Percentiles rank a stretch among this genome's conserved stretches.
Conservation (phyloP, 2,797 vertebrate genomes). For the Tadarida brasiliensis region DNA sequence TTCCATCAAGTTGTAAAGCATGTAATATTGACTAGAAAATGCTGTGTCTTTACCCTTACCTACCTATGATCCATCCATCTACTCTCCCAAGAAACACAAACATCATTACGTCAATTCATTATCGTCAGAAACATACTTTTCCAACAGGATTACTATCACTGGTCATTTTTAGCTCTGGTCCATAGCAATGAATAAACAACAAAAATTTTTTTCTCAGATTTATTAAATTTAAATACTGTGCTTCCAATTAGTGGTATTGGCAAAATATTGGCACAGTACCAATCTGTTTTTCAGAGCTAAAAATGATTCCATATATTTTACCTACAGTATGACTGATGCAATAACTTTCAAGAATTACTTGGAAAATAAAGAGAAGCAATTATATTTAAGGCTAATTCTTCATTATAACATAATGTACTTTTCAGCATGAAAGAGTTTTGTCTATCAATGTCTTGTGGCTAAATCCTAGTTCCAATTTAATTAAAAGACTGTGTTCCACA, state of each 20-base stretch:
- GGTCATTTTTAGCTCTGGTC: not conserved
- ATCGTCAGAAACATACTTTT: not conserved
- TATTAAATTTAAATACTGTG: slow-evolving; percentile 42
- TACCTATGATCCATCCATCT: not conserved
- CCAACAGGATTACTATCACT: not conserved
- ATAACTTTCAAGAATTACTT: slow-evolving; percentile 21
- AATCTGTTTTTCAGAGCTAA: not conserved
- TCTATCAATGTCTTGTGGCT: not conserved
- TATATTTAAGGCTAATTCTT: not conserved
- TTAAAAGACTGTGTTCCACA: not conserved
- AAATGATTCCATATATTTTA: slow-evolving; percentile 37
- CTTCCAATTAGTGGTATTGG: not conserved
- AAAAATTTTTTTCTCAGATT: not conserved
- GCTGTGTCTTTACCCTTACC: not conserved
- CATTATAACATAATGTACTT: not conserved
- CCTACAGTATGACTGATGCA: not conserved
- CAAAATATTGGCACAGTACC: not conserved
- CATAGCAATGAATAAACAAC: not conserved
- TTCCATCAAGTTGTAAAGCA: not conserved
- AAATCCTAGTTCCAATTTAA: not conserved
- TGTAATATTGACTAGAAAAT: slow-evolving; percentile 14
- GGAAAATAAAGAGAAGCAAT: slow-evolving; percentile 18
- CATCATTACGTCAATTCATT: not conserved
- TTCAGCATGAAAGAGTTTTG: not conserved
- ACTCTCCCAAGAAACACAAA: not conserved